phyloP scores from a whole-genome alignment of 1,140 invertebrate genomes.

The Delia radicum region DNA sequence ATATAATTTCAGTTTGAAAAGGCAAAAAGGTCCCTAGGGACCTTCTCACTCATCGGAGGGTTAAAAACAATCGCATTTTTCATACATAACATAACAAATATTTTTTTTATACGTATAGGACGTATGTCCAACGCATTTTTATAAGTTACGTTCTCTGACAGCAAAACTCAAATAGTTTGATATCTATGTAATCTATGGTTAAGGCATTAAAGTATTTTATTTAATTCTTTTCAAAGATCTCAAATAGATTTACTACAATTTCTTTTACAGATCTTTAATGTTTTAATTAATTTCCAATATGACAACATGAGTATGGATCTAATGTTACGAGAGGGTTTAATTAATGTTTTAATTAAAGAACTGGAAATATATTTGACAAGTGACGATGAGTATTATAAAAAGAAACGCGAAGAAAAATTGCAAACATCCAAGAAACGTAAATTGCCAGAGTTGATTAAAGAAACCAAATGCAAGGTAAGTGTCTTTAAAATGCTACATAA shows the following conservation, averaged over 20 bases:
- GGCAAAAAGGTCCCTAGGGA: too few species aligned
- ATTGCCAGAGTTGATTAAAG: slow-evolving; percentile 34
- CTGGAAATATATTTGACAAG: slow-evolving; percentile 47
- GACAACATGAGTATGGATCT: slow-evolving; percentile 54
- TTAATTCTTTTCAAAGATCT: not conserved
- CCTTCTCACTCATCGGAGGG: too few species aligned
- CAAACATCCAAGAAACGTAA: slow-evolving; percentile 47
- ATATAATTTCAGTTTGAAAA: too few species aligned
- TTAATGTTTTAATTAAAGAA: slow-evolving; percentile 46
- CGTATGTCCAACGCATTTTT: too few species aligned
- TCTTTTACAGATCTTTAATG: slow-evolving; percentile 44
- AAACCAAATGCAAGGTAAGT: slow-evolving; percentile 42
- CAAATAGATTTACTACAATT: too few species aligned
- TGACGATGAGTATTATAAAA: slow-evolving; percentile 48
- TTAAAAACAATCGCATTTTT: too few species aligned
- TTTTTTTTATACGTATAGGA: too few species aligned
- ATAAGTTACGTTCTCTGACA: not conserved
- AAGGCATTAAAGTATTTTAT: not conserved
- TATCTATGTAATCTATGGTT: too few species aligned
- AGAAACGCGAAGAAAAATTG: slow-evolving; percentile 45
- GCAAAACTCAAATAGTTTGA: too few species aligned
- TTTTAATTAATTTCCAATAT: slow-evolving; percentile 52
- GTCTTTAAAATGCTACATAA: not conserved
- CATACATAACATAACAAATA: too few species aligned
- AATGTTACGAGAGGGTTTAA: slow-evolving; percentile 45